Base-by-base conservation (phyloP, 1,140 invertebrate genomes). In the Macrobrachium rosenbergii region DNA sequence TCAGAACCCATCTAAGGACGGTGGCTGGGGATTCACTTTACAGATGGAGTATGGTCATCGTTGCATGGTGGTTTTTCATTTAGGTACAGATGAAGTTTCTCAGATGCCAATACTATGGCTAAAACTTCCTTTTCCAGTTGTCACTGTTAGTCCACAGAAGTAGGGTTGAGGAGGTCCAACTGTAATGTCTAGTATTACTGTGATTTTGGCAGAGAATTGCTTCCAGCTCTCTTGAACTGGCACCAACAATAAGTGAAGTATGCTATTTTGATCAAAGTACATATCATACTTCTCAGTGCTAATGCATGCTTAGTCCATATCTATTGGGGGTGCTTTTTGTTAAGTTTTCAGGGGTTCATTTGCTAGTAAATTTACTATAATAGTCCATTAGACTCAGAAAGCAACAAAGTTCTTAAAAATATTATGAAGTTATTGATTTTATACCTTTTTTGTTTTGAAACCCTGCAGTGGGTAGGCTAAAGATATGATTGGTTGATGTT, bases 11-110 rank as follows among this genome's bases (percentile, higher is more conserved):
- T 2, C 43, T 16, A 0, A 78, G 76, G 28, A 78, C 6, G 21
- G 2, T 19, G 11, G 76, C 43, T 12, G 76, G 12, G n/a, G 76
- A 11, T 21, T 78, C n/a, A 14, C 76, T 6, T 52, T 10, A 3
- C 11, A 58, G 76, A 21, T 45, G 28, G 23, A 45, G 2, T 16
- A 78, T 78, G 1, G 45, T 17, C 21, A 45, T 78, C 59, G 19
- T 37, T 58, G 83, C 77, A 82, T 88, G 83, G 59, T 90, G 89
- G 69, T 19, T 69, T 78, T 19, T 88, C 83, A 43, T 80, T 88
- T 14, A 90, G 79, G 63, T 89, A 90, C 6, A 88, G 58, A 37
- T 76, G 78, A 78, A 90, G 89, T 58, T 88, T 89, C 72, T 89
- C 88, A 79, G 83, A 90, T 58, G 78, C 88, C 88, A 75, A 90